Evolutionary conservation across 2,888 invertebrate species (phyloP).

Genomic region (Nephrotoma guestfalica): DNA sequence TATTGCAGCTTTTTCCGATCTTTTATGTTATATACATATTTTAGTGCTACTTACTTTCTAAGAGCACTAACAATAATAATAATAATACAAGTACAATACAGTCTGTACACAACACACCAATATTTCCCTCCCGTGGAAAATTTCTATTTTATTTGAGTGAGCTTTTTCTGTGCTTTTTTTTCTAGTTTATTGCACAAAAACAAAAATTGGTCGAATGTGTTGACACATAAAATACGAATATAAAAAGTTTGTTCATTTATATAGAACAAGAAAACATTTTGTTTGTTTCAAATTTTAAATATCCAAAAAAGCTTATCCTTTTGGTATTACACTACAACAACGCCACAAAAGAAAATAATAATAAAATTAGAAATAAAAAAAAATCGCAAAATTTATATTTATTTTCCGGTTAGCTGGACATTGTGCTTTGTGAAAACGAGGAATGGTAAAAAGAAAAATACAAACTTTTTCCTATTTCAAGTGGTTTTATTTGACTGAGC

Average conservation of each 20-base stretch:
- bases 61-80: not conserved
- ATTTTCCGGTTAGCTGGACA: not conserved
- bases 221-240: not conserved
- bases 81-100: not conserved
- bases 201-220: not conserved
- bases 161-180: not conserved
- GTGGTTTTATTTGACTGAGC: not conserved
- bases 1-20: not conserved
- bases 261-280: not conserved
- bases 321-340: not conserved
- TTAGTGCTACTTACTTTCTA: not conserved
- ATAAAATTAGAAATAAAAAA: not conserved
- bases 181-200: not conserved
- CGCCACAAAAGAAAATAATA: not conserved
- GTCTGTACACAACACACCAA: not conserved
- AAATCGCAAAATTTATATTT: not conserved
- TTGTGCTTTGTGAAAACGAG: not conserved
- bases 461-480: not conserved
- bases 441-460: not conserved
- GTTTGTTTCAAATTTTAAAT: not conserved
- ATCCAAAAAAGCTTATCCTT: not conserved
- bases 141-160: not conserved
- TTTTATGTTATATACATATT: not conserved
- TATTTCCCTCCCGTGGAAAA: not conserved
- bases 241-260: not conserved